Base-by-base conservation (phyloP, 2,888 invertebrate species). In the Meteorus colon region DNA sequence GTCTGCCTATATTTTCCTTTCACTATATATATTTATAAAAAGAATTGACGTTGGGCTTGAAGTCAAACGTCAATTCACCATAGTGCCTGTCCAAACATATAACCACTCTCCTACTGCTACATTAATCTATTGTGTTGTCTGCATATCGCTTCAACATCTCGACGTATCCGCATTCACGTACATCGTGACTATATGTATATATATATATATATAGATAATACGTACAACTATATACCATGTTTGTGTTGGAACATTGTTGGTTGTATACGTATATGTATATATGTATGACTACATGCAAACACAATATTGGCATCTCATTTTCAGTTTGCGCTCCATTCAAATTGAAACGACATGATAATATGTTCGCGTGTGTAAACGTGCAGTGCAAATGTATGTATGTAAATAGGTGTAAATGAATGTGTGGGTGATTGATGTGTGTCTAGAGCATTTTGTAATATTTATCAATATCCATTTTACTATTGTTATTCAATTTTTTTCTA, bases 121-220 rank as follows among this genome's bases (percentile, higher is more conserved):
- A 55, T 72, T 48, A 72, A 72, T 34, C 72, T 63, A 65, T 65
- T 63, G 70, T 65, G 37, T 70, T 51, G 31, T 51, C 73, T 73
- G 71, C 41, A 60, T 41, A 71, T 60, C 60, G 71, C 60, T 71
- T 71, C 34, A 55, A 60, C 62, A 71, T 71, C 41, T 71, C 34
- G 27, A 60, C 27, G 41, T 60, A 24, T 55, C 19, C 19, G 19
- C 19, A 55, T 55, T 55, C 55, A 55, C 19, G 19, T 55, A 2
- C 55, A 2, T 55, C 19, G 55, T 55, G n/a, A 55, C 55, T 55
- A 55, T 55, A 24, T 66, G 24, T 66, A 27, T 41, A 41, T 66
- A 29, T 66, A 65, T 41, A 65, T 65, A 66, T 41, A 66, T 24
- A 51, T 34, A 34, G 4, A 34, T 34, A 34, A 34, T 34, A 34